These are phyloP conservation scores for Pampus argenteus DNA, from an alignment of 2,797 vertebrate species.

Conservation along the genomic window DNA sequence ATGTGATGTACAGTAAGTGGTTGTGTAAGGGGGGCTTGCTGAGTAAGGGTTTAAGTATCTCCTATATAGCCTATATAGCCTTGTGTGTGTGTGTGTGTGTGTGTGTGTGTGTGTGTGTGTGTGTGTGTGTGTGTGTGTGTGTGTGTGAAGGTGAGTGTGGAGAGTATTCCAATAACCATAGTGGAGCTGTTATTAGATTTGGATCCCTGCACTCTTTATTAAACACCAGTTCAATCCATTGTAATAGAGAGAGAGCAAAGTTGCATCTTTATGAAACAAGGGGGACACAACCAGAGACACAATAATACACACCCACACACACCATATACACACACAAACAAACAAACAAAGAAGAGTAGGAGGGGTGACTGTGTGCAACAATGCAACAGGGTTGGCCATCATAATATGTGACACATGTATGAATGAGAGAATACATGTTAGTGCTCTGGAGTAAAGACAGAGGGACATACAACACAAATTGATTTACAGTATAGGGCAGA, in stretches of 20 bases:
- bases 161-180: constrained; percentile 76
- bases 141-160: constrained; percentile 57
- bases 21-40: constrained; percentile 40
- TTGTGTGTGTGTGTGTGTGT: not conserved
- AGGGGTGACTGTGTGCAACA: not conserved
- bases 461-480: constrained; percentile 8
- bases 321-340: constrained; percentile 19
- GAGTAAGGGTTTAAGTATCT: constrained; percentile 48
- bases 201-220: constrained; percentile 74
- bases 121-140: constrained; percentile 1
- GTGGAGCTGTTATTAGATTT: constrained; percentile 78
- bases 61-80: constrained; percentile 4
- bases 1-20: constrained; percentile 9
- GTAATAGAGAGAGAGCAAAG: constrained; percentile 63
- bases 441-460: not conserved
- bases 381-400: constrained; percentile 13
- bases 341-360: not conserved
- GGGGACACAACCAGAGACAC: constrained; percentile 41
- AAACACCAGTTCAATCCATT: constrained; percentile 68
- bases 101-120: constrained; percentile 10
- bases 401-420: not conserved
- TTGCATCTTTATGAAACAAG: constrained; percentile 65
- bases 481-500: not conserved
- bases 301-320: constrained; percentile 13
- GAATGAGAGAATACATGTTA: not conserved